phyloP scores from a whole-genome alignment of 1,140 invertebrate genomes.

The Lepidurus apus region DNA sequence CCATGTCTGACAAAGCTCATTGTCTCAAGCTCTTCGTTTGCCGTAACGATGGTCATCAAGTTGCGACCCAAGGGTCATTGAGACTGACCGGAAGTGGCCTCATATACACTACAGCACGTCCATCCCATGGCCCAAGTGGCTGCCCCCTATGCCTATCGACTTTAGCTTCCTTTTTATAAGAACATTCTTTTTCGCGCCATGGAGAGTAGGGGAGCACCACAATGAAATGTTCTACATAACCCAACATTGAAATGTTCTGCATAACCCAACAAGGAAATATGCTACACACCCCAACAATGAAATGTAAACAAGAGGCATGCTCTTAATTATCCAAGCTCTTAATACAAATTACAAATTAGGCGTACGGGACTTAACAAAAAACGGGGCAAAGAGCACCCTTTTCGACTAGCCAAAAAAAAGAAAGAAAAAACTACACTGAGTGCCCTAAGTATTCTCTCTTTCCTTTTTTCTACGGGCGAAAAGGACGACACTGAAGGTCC shows the following conservation, averaged over 20 bases:
- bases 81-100: constrained; percentile 20
- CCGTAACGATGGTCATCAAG: constrained; percentile 21
- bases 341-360: neutral
- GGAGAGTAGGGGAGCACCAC: no score
- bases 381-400: neutral
- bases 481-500: neutral
- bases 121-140: neutral
- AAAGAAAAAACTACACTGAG: neutral
- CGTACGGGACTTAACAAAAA: neutral
- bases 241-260: no score
- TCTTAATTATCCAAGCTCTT: neutral
- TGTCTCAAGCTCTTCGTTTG: constrained; percentile 18
- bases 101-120: constrained; percentile 15
- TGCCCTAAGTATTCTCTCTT: neutral
- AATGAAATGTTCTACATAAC: no score
- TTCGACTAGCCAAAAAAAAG: neutral
- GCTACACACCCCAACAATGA: neutral
- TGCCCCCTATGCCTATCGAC: neutral
- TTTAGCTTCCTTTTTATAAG: neutral
- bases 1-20: constrained; percentile 12
- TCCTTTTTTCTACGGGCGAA: neutral
- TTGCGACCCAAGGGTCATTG: constrained; percentile 13
- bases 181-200: no score
- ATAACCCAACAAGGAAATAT: no score
- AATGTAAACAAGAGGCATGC: neutral